These are phyloP conservation scores for Discoglossus pictus DNA, from an alignment of 2,797 vertebrate genomes.

Conservation along the genomic window DNA sequence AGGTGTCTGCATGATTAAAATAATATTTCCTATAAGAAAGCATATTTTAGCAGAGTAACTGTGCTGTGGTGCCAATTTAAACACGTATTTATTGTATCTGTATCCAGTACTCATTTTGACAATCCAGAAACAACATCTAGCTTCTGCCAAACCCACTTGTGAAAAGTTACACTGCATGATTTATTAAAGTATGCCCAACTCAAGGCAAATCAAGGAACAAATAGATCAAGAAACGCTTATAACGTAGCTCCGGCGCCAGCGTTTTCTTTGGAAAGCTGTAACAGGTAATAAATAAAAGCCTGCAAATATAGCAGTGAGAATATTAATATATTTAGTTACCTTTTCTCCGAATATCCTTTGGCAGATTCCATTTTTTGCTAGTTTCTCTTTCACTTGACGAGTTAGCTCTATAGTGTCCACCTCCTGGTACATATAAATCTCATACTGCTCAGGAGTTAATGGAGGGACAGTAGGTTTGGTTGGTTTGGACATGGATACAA, in stretches of 20 bases:
- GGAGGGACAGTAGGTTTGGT: constrained; percentile 80
- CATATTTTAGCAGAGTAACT: constrained; percentile 27
- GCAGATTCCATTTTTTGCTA: constrained; percentile 91
- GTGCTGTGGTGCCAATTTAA: constrained; percentile 30
- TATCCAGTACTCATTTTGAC: constrained; percentile 42
- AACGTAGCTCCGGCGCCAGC: constrained; percentile 4
- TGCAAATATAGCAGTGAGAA: constrained; percentile 15
- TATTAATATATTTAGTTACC: constrained; percentile 65
- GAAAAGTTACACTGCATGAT: constrained; percentile 35
- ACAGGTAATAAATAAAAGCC: constrained; percentile 22
- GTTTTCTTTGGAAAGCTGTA: constrained; percentile 35
- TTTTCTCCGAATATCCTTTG: constrained; percentile 91
- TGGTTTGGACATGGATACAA: constrained; percentile 78
- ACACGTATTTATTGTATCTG: constrained; percentile 40
- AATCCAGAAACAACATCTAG: constrained; percentile 46
- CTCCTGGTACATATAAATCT: constrained; percentile 91
- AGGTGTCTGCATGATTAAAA: constrained; percentile 10
- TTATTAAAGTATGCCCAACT: constrained; percentile 35
- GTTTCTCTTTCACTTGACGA: constrained; percentile 88
- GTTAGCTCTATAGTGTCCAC: constrained; percentile 89
- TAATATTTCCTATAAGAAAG: constrained; percentile 16
- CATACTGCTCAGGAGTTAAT: constrained; percentile 87
- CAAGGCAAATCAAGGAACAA: constrained; percentile 28
- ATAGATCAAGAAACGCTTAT: constrained; percentile 32
- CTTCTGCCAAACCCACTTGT: constrained; percentile 32